phyloP scores from a whole-genome alignment of 2,888 invertebrate genomes.

The Dusona sp. region DNA sequence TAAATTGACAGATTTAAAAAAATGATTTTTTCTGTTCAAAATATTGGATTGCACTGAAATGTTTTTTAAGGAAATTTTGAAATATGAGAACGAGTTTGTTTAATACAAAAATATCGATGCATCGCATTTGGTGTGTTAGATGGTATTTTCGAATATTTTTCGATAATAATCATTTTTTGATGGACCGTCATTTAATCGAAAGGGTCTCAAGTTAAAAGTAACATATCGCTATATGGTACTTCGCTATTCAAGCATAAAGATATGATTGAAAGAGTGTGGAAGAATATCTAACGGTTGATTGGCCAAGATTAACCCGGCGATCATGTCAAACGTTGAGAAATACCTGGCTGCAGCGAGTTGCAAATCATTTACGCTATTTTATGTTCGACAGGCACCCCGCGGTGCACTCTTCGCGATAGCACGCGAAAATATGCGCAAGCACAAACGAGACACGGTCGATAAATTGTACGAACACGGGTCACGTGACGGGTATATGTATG shows the following conservation, averaged over 20 bases:
- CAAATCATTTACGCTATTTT: constrained; percentile 61
- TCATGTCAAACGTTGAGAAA: constrained; percentile 28
- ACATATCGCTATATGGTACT: background rate
- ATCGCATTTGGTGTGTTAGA: background rate
- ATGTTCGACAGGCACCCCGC: constrained; percentile 32
- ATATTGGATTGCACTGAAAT: background rate
- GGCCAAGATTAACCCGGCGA: constrained; percentile 29
- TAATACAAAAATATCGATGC: background rate
- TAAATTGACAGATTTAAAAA: background rate
- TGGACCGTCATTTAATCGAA: background rate
- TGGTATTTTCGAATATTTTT: background rate
- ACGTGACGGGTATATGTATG: background rate
- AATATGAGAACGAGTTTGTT: background rate
- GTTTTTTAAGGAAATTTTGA: background rate
- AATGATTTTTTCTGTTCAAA: background rate
- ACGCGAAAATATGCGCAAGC: background rate
- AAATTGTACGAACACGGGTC: background rate
- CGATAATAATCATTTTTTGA: background rate
- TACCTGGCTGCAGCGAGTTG: constrained; percentile 7
- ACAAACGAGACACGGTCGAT: constrained; percentile 28
- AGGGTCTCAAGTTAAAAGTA: background rate
- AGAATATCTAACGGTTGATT: constrained; percentile 59
- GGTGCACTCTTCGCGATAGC: constrained; percentile 32
- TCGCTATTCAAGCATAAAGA: background rate
- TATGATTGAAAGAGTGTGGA: constrained; percentile 35